Evolutionary conservation across 2,797 vertebrate genomes (phyloP).

Genomic region (Phrynocephalus forsythii): DNA sequence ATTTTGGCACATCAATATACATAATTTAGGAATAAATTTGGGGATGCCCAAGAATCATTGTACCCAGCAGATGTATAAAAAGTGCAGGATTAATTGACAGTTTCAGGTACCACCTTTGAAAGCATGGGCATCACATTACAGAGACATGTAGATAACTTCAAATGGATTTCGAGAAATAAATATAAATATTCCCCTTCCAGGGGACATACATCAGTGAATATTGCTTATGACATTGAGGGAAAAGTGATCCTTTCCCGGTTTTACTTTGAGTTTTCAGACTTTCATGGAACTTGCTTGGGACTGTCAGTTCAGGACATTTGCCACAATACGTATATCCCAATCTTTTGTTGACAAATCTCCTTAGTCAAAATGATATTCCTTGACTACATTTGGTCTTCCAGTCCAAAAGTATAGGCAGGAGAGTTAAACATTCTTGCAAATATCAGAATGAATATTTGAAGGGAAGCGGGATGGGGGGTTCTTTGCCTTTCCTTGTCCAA

Average conservation of each 20-base stretch:
- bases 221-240: too few species aligned
- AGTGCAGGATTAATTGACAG: neutral
- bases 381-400: constrained; percentile 33
- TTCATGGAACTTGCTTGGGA: neutral
- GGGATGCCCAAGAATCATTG: neutral
- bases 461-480: constrained; percentile 25
- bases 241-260: neutral
- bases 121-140: neutral
- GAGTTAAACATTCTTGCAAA: constrained; percentile 56
- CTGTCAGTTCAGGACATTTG: neutral
- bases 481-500: constrained; percentile 39
- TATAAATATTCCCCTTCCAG: neutral
- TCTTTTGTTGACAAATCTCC: constrained; percentile 22
- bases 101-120: neutral
- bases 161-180: neutral
- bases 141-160: neutral
- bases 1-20: neutral
- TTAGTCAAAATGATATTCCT: constrained; percentile 16
- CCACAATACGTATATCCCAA: neutral
- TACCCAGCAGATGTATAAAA: neutral
- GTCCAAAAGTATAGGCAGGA: constrained; percentile 52
- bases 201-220: neutral
- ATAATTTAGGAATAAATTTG: neutral
- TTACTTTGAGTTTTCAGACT: neutral
- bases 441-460: constrained; percentile 55